A percentile compares a stretch with the other conserved stretches of the same genome.
Evolutionary conservation across 2,797 vertebrate genomes (phyloP).

Genomic region (Neosalanx taihuensis): DNA sequence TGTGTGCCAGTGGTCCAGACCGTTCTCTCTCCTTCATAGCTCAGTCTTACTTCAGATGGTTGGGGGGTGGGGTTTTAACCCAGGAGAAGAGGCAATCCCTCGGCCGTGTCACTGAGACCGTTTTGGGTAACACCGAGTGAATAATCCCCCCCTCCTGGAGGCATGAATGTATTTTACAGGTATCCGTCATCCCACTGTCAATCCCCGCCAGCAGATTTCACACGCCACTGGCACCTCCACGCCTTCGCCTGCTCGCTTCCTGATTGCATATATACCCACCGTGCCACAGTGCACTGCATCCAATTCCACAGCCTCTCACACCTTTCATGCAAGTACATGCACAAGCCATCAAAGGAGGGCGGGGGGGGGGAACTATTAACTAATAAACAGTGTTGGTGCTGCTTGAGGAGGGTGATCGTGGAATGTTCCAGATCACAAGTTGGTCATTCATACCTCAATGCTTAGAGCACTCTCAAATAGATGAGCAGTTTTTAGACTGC

Average conservation of each 20-base stretch:
- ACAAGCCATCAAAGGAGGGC: conserved; percentile 39
- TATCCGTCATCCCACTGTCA: conserved; percentile 79
- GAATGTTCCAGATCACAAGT: conserved; percentile 32
- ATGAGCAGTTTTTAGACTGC: conserved; percentile 5
- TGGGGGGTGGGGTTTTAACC: conserved; percentile 27
- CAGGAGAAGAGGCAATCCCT: conserved; percentile 57
- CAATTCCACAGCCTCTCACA: conserved; percentile 62
- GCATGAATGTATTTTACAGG: conserved; percentile 76
- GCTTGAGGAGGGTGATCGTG: conserved; percentile 27
- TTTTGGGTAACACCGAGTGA: conserved; percentile 77
- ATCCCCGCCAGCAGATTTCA: conserved; percentile 74
- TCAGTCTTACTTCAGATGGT: conserved; percentile 57
- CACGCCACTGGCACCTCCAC: conserved; percentile 74
- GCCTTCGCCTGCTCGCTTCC: conserved; percentile 55
- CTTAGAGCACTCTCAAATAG: conserved; percentile 2
- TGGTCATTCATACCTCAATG: conserved; percentile 29
- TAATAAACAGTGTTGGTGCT: conserved; percentile 44
- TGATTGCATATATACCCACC: conserved; percentile 66
- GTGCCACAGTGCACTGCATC: conserved; percentile 68
- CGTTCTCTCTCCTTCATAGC: conserved; percentile 60
- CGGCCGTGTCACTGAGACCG: conserved; percentile 62
- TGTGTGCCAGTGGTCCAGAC: conserved; percentile 35
- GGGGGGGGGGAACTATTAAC: conserved; percentile 29
- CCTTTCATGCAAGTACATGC: conserved; percentile 56
- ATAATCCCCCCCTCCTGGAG: conserved; percentile 69